Percentiles rank a stretch among this genome's conserved stretches.
Evolutionary conservation across 2,113 vertebrate genomes (phyloP).

Genomic region (Entomyzon cyanotis): DNA sequence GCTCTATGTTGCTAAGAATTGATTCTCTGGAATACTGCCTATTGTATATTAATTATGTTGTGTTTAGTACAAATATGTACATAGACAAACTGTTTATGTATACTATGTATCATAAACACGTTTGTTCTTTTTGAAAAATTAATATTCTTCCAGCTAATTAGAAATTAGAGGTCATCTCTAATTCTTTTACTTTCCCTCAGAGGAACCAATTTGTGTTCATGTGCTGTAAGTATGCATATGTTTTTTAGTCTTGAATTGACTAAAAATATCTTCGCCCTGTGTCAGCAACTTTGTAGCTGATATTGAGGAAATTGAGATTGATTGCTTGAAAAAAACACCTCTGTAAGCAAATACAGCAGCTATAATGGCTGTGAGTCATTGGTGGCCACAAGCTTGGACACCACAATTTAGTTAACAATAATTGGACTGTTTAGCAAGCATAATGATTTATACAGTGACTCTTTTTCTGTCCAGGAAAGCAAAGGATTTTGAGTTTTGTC

Average conservation of each 20-base stretch:
- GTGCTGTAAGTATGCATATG: neutral
- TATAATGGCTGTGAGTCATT: neutral
- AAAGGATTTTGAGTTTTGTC: neutral
- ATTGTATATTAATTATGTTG: neutral
- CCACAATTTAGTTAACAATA: neutral
- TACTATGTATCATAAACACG: neutral
- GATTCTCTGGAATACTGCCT: neutral
- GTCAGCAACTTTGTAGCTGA: slow-evolving; percentile 45
- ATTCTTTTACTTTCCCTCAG: slow-evolving; percentile 12
- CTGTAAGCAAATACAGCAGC: slow-evolving; percentile 28
- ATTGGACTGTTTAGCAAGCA: neutral
- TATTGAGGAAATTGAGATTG: slow-evolving; percentile 58
- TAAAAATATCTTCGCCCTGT: slow-evolving; percentile 24
- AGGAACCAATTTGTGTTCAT: slow-evolving; percentile 28
- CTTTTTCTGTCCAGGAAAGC: neutral
- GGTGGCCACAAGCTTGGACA: neutral
- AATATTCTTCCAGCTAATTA: neutral
- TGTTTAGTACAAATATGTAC: neutral
- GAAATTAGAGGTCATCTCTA: neutral
- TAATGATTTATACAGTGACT: neutral
- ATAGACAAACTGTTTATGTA: neutral
- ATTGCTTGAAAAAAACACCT: neutral
- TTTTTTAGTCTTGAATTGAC: slow-evolving; percentile 29
- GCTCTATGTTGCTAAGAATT: neutral
- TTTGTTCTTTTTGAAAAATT: neutral